A percentile compares a stretch with the other conserved stretches of the same genome.
phyloP scores from a whole-genome alignment of 2,113 vertebrate genomes.

The Paratilapia polleni region DNA sequence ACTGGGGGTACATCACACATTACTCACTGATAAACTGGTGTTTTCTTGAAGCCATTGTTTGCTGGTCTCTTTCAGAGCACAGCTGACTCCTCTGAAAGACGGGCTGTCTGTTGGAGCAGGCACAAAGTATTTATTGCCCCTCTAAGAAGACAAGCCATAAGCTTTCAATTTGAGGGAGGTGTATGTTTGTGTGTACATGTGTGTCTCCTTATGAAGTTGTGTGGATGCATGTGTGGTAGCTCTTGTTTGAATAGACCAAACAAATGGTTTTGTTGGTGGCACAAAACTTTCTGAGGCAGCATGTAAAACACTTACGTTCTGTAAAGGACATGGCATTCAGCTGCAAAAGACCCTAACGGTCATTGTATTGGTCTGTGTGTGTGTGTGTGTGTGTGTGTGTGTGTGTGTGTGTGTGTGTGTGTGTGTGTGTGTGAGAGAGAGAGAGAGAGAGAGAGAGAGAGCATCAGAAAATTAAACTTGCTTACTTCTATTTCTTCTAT shows the following conservation, averaged over 20 bases:
- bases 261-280: slow-evolving; percentile 52
- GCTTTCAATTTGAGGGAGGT: slow-evolving; percentile 30
- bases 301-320: slow-evolving; percentile 61
- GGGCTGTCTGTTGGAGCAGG: slow-evolving; percentile 62
- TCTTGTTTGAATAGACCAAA: slow-evolving; percentile 38
- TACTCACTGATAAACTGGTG: slow-evolving; percentile 15
- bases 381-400: slow-evolving; percentile 2
- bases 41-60: slow-evolving; percentile 50
- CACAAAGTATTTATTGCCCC: slow-evolving; percentile 67
- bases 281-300: slow-evolving; percentile 45
- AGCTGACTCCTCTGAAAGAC: slow-evolving; percentile 50
- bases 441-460: neutral
- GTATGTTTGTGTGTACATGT: slow-evolving; percentile 19
- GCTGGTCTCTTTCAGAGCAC: slow-evolving; percentile 42
- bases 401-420: too few relatives aligned
- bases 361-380: slow-evolving; percentile 21
- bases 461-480: neutral
- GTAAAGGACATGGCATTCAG: slow-evolving; percentile 36
- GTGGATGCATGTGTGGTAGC: slow-evolving; percentile 25
- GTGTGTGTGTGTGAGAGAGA: too few relatives aligned
- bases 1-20: neutral
- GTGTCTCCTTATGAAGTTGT: slow-evolving; percentile 34
- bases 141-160: slow-evolving; percentile 48
- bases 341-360: slow-evolving; percentile 48
- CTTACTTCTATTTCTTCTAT: neutral